Percentiles rank a stretch among this genome's conserved stretches.
Evolutionary conservation across 2,888 invertebrate genomes (phyloP).

Genomic region (Hypercompe scribonia): DNA sequence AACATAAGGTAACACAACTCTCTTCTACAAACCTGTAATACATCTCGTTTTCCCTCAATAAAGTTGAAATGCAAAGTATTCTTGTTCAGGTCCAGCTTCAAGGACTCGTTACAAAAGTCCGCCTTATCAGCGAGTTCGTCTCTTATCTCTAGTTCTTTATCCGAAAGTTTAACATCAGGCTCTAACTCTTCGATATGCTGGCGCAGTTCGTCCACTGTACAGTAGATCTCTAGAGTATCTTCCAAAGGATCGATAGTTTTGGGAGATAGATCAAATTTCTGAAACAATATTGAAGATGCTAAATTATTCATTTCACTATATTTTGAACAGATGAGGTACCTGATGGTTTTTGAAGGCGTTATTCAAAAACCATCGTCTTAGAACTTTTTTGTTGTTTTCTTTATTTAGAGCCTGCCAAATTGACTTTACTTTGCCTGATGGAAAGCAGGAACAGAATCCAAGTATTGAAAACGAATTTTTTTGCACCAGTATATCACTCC

Average conservation of each 20-base stretch:
- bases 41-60: conserved; percentile 82
- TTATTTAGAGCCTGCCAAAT: no score
- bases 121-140: conserved; percentile 62
- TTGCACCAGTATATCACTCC: background rate
- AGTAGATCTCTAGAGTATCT: conserved; percentile 88
- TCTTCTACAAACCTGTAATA: conserved; percentile 70
- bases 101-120: conserved; percentile 33
- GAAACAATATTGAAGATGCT: conserved; percentile 46
- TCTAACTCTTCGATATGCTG: conserved; percentile 83
- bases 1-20: background rate
- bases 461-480: background rate
- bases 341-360: no score
- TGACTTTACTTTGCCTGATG: no score
- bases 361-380: no score
- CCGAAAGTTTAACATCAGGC: conserved; percentile 71
- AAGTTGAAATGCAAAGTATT: conserved; percentile 82
- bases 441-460: no score
- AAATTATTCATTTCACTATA: background rate
- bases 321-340: no score
- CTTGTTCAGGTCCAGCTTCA: conserved; percentile 71
- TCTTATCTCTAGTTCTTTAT: conserved; percentile 48
- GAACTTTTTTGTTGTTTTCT: no score
- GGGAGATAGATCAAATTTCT: conserved; percentile 82
- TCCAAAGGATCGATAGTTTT: conserved; percentile 84
- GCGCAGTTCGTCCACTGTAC: conserved; percentile 89